Conservation (phyloP, 2,888 invertebrate genomes). For the Polydrusus pterygomalis region DNA sequence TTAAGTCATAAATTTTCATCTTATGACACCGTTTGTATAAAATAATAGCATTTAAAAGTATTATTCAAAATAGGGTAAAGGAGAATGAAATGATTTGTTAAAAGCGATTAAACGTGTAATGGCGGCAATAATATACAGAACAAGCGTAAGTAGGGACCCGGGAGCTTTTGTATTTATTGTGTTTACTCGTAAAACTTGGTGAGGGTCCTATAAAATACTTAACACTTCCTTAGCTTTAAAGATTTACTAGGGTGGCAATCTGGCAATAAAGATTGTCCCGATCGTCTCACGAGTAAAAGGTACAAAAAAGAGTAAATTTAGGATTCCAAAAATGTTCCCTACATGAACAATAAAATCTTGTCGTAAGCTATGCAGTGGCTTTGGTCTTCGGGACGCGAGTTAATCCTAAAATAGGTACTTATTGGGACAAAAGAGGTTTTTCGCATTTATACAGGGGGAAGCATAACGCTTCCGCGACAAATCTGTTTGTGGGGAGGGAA, state of each 20-base stretch:
- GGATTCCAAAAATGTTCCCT: too few species aligned
- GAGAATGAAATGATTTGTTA: slow-evolving; percentile 14
- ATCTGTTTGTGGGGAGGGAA: too few species aligned
- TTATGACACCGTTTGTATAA: not conserved
- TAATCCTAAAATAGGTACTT: too few species aligned
- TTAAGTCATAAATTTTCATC: not conserved
- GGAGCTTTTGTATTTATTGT: slow-evolving; percentile 25
- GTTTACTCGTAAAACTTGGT: slow-evolving; percentile 20
- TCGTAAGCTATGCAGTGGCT: too few species aligned
- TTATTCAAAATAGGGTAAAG: not conserved
- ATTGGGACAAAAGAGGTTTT: too few species aligned
- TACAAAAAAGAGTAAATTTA: too few species aligned
- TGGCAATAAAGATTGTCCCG: slow-evolving; percentile 2
- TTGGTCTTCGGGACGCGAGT: too few species aligned
- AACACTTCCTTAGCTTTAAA: slow-evolving; percentile 20
- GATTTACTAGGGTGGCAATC: slow-evolving; percentile 5
- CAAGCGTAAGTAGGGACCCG: slow-evolving; percentile 22
- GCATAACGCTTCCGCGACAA: too few species aligned
- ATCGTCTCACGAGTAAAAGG: not conserved
- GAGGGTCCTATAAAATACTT: slow-evolving; percentile 10
- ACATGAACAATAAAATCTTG: too few species aligned
- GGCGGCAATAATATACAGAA: slow-evolving; percentile 22
- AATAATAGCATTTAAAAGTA: not conserved
- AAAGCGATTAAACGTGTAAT: slow-evolving; percentile 25
- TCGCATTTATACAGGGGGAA: too few species aligned